Evolutionary conservation across 2,888 invertebrate species (phyloP).

Genomic region (Melanotus villosus): DNA sequence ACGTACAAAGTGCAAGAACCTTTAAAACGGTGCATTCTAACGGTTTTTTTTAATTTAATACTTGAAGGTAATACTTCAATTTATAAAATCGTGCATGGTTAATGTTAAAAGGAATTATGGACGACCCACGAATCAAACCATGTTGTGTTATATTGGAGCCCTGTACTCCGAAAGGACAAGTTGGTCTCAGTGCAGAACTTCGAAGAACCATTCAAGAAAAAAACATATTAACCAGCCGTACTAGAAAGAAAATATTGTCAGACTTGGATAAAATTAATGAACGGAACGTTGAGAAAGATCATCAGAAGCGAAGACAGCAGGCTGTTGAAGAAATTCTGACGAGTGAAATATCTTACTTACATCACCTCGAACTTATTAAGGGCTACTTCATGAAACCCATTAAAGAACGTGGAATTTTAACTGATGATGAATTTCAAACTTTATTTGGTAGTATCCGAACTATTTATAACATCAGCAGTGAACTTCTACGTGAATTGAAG

Average conservation of each 20-base stretch:
- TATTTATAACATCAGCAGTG: conserved; percentile 76
- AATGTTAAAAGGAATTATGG: conserved; percentile 7
- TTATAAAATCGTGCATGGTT: too few relatives aligned
- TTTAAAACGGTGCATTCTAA: too few relatives aligned
- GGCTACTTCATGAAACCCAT: conserved; percentile 76
- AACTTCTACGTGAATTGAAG: conserved; percentile 73
- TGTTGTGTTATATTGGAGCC: conserved; percentile 61
- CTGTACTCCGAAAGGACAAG: conserved; percentile 72
- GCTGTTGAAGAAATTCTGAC: conserved; percentile 78
- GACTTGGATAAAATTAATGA: conserved; percentile 70
- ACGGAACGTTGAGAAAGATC: conserved; percentile 59
- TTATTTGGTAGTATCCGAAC: conserved; percentile 77
- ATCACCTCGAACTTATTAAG: conserved; percentile 77
- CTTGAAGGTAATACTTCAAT: too few relatives aligned
- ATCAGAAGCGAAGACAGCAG: conserved; percentile 67
- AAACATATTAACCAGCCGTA: conserved; percentile 75
- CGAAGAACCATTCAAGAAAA: conserved; percentile 74
- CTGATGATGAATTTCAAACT: conserved; percentile 69
- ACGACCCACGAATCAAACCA: conserved; percentile 27
- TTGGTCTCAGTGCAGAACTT: conserved; percentile 73
- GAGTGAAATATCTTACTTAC: conserved; percentile 79
- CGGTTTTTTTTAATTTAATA: too few relatives aligned
- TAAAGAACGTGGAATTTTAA: conserved; percentile 70
- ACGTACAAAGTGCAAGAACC: too few relatives aligned
- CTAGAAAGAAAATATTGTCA: conserved; percentile 74